phyloP scores from a whole-genome alignment of 2,888 invertebrate genomes.

The Gymnoscelis rufifasciata region DNA sequence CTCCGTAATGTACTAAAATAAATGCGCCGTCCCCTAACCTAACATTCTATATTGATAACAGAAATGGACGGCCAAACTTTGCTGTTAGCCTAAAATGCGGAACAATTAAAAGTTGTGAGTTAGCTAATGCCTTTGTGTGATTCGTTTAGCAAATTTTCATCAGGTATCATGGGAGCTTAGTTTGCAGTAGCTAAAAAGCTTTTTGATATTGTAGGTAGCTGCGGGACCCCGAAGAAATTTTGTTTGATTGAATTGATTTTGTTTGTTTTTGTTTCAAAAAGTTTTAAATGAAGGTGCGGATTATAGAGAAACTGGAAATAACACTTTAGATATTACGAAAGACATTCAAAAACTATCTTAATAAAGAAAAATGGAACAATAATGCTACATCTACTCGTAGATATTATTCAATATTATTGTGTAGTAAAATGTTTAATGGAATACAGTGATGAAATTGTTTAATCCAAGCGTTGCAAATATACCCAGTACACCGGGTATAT shows the following conservation, averaged over 20 bases:
- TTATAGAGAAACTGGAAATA: too few relatives aligned
- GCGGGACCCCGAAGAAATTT: background rate
- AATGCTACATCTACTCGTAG: background rate
- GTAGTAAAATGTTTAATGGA: background rate
- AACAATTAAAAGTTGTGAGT: slow-evolving; percentile 23
- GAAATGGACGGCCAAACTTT: slow-evolving; percentile 21
- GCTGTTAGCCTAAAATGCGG: slow-evolving; percentile 14
- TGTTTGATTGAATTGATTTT: too few relatives aligned
- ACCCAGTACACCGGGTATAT: background rate
- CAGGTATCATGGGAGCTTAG: slow-evolving; percentile 19
- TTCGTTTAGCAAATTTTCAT: slow-evolving; percentile 20
- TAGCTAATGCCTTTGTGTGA: slow-evolving; percentile 21
- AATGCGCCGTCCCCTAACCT: background rate
- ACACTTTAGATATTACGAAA: too few relatives aligned
- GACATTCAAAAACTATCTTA: too few relatives aligned
- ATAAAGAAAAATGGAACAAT: too few relatives aligned
- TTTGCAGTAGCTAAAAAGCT: slow-evolving; percentile 7
- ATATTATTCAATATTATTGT: background rate
- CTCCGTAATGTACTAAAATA: background rate
- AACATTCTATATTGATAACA: slow-evolving; percentile 3
- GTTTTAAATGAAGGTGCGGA: too few relatives aligned
- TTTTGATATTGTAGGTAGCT: background rate
- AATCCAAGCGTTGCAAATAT: slow-evolving; percentile 9
- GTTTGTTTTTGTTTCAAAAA: too few relatives aligned
- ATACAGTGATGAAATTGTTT: slow-evolving; percentile 1